Percentiles rank a stretch among this genome's conserved stretches.
Conservation (phyloP, 2,797 vertebrate genomes). For the Paguma larvata region DNA sequence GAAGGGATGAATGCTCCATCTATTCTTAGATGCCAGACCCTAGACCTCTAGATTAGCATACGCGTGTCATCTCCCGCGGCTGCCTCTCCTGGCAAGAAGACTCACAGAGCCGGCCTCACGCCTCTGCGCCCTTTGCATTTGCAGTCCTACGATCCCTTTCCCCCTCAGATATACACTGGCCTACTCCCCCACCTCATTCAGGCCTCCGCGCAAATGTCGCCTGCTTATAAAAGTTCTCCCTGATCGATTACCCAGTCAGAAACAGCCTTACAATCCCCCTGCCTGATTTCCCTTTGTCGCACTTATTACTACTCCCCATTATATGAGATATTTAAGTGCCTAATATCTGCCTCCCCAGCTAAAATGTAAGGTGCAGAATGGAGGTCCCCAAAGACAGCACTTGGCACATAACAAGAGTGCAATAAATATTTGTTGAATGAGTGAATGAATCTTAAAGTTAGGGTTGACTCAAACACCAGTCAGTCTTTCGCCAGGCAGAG, state of each 20-base stretch:
- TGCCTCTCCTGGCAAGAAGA: background rate
- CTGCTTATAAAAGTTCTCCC: background rate
- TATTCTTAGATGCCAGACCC: background rate
- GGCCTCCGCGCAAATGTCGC: background rate
- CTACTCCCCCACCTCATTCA: background rate
- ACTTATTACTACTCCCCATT: too few relatives aligned
- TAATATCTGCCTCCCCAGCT: background rate
- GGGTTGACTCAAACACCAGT: background rate
- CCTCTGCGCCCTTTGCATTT: background rate
- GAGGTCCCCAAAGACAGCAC: background rate
- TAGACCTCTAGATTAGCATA: background rate
- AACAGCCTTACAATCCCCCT: background rate
- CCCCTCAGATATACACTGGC: background rate
- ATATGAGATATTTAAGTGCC: background rate
- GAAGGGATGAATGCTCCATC: background rate
- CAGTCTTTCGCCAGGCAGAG: background rate
- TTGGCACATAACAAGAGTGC: background rate
- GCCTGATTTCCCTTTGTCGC: background rate
- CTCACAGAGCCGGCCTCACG: background rate
- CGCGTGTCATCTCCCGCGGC: background rate
- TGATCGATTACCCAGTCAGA: background rate
- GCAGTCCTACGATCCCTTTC: background rate
- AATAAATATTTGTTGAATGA: constrained; percentile 34
- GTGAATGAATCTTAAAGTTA: background rate
- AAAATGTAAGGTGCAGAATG: background rate